A percentile compares a stretch with the other conserved stretches of the same genome.
Conservation (phyloP, 2,888 invertebrate genomes). For the Aphrophora alni region DNA sequence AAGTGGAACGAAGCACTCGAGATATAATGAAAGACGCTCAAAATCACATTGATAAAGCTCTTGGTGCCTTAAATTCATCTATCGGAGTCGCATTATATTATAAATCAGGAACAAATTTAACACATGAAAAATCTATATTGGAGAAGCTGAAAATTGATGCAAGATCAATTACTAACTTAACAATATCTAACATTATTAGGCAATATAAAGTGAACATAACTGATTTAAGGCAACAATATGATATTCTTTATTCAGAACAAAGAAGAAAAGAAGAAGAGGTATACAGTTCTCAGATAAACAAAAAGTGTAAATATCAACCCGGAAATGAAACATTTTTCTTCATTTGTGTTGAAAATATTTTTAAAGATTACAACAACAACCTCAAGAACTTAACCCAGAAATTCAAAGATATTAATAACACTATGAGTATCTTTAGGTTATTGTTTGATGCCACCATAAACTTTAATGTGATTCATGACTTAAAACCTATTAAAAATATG, state of each 20-base stretch:
- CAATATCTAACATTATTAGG: not conserved
- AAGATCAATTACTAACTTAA: not conserved
- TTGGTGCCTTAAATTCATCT: too few species aligned
- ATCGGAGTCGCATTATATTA: too few species aligned
- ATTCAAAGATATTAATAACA: not conserved
- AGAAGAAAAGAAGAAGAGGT: not conserved
- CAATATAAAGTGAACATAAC: not conserved
- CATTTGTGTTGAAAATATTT: not conserved
- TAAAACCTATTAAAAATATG: not conserved
- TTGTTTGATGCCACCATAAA: not conserved
- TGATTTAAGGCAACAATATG: not conserved
- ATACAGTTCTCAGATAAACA: not conserved
- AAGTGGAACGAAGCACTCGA: not conserved
- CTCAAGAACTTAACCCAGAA: not conserved
- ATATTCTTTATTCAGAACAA: not conserved
- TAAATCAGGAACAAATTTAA: too few species aligned
- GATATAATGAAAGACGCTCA: not conserved
- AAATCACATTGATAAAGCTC: not conserved
- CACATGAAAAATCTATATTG: too few species aligned
- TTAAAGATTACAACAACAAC: not conserved
- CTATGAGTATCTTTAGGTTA: not conserved
- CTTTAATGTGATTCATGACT: not conserved
- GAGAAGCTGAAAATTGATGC: not conserved
- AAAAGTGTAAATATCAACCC: not conserved
- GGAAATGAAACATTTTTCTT: not conserved